These are phyloP conservation scores for Podotricha telesiphe DNA, from an alignment of 2,888 invertebrate species.

Conservation along the genomic window DNA sequence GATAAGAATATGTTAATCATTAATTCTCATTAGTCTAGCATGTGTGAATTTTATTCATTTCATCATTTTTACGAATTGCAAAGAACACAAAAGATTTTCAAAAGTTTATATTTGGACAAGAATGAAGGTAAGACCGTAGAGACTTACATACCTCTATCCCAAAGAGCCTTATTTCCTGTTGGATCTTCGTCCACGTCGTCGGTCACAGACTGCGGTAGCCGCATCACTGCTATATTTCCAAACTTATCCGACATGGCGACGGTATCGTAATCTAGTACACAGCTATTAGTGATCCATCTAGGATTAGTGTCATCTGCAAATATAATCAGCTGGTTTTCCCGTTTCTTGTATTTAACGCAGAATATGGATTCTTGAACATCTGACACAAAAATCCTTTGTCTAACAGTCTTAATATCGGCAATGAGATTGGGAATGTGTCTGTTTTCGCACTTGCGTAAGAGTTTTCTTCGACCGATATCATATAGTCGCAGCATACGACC, in stretches of 20 bases:
- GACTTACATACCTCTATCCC: constrained; percentile 88
- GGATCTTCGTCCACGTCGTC: constrained; percentile 99
- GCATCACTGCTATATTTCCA: constrained; percentile 96
- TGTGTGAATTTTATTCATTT: constrained; percentile 65
- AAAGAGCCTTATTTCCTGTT: constrained; percentile 98
- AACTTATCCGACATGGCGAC: constrained; percentile 99
- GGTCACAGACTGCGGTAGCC: constrained; percentile 94
- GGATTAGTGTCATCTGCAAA: constrained; percentile 99
- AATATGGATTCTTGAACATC: constrained; percentile 99
- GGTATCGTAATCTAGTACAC: constrained; percentile 97
- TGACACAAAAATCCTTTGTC: constrained; percentile 96
- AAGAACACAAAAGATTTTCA: not conserved
- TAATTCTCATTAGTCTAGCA: constrained; percentile 82
- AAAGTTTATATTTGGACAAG: no score
- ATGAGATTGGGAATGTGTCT: constrained; percentile 97
- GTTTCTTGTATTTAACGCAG: constrained; percentile 96
- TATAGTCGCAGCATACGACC: constrained; percentile 96
- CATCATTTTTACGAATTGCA: constrained; percentile 39
- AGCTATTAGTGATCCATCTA: constrained; percentile 95
- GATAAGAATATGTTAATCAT: constrained; percentile 68
- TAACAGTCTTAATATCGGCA: constrained; percentile 96
- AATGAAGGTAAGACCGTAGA: no score
- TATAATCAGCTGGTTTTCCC: constrained; percentile 98
- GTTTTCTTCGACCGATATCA: constrained; percentile 96
- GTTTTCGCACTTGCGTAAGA: constrained; percentile 98